A percentile compares a stretch with the other conserved stretches of the same genome.
Evolutionary conservation across 2,888 invertebrate genomes (phyloP).

Genomic region (Frankliniella intonsa): DNA sequence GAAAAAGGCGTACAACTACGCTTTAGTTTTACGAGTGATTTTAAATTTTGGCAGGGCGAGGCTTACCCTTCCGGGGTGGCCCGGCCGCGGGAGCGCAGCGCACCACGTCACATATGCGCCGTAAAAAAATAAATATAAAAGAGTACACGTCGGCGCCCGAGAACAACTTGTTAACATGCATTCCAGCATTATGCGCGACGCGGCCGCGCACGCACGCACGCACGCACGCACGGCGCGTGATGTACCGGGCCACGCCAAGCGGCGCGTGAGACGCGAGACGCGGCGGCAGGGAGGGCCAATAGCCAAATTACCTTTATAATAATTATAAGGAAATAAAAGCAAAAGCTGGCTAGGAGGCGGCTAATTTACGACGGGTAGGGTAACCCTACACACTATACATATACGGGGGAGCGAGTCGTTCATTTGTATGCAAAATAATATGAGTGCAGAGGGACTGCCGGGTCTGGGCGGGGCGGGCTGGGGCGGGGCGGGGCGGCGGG

Average conservation of each 20-base stretch:
- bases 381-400: slow-evolving; percentile 18
- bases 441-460: not conserved
- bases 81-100: not conserved
- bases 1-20: too few relatives aligned
- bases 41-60: too few relatives aligned
- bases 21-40: too few relatives aligned
- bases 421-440: slow-evolving; percentile 22
- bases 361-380: not conserved
- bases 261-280: too few relatives aligned
- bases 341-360: not conserved
- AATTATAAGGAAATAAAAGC: not conserved
- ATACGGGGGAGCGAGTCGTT: slow-evolving; percentile 27
- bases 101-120: not conserved
- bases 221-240: slow-evolving; percentile 22
- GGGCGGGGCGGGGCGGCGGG: not conserved
- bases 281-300: not conserved
- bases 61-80: too few relatives aligned
- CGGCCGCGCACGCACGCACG: slow-evolving; percentile 30
- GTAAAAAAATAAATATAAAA: not conserved
- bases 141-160: not conserved
- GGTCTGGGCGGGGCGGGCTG: not conserved
- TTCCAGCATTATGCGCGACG: slow-evolving; percentile 12
- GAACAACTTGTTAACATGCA: slow-evolving; percentile 25
- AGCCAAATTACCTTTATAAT: not conserved
- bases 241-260: too few relatives aligned